Base-by-base conservation (phyloP, 2,888 invertebrate genomes). In the Xestia xanthographa region DNA sequence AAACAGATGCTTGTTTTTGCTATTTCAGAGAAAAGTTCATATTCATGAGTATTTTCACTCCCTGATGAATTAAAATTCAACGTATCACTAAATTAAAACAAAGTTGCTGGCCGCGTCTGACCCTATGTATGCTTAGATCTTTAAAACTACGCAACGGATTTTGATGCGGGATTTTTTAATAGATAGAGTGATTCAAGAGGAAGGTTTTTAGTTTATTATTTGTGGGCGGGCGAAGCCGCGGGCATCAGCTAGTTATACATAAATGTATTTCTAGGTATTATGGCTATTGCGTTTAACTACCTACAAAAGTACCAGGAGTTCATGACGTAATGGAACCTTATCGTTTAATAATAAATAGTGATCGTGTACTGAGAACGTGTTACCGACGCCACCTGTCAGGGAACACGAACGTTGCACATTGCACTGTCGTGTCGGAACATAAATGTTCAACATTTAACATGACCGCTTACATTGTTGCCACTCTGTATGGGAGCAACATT, bases 391-490 rank as follows among this genome's bases (percentile, higher is more conserved):
- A 83, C 72, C 82, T 85, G 79, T 65, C 86, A 43, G 26, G n/a
- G 62, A 67, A 82, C 82, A 83, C 38, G 85, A 71, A 74, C 82
- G 67, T 73, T 75, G 69, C 72, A 72, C 77, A 43, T 48, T 84
- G 85, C 67, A 84, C 58, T 82, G 74, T 84, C 69, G 83, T 70
- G 70, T 82, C 80, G n/a, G 56, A 74, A 71, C 68, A 66, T 84
- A 53, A 70, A 74, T 80, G 70, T 74, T 71, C 41, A 68, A 71
- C 71, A 73, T 80, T 60, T 68, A 66, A 84, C 85, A 84, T 62
- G 68, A 62, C 71, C 71, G 48, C 71, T 29, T 48, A 84, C 75
- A 71, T 58, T 48, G 80, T 71, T 68, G 26, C 56, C 50, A 12
- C 45, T 70, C 43, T 66, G 50, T 29, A 72, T 41, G n/a, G 48